phyloP scores from a whole-genome alignment of 2,797 vertebrate genomes.

The Coilia nasus region DNA sequence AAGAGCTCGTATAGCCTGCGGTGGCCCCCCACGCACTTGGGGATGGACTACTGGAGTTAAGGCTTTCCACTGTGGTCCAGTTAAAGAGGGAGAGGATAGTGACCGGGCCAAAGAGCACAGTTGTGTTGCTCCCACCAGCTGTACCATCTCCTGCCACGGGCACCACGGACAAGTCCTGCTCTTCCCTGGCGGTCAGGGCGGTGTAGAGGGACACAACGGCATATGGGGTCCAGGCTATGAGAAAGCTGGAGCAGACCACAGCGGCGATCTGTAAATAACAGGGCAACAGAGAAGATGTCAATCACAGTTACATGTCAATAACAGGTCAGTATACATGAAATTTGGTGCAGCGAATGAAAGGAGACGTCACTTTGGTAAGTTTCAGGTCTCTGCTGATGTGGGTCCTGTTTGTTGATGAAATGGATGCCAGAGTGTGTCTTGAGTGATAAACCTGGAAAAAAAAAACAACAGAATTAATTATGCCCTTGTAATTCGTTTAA shows the following conservation, averaged over 20 bases:
- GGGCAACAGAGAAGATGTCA: not conserved
- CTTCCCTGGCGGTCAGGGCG: constrained; percentile 53
- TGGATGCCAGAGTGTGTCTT: constrained; percentile 57
- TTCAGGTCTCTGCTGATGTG: constrained; percentile 61
- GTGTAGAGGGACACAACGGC: constrained; percentile 63
- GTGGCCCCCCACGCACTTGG: constrained; percentile 34
- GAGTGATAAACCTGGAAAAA: constrained; percentile 60
- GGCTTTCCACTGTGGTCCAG: constrained; percentile 55
- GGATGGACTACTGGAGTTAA: constrained; percentile 18
- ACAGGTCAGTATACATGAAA: not conserved
- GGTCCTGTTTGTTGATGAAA: constrained; percentile 57
- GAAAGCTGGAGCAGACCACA: constrained; percentile 63
- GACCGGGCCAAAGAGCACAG: constrained; percentile 29
- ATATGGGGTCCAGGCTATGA: constrained; percentile 67
- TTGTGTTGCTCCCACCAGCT: not conserved
- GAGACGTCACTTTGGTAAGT: constrained; percentile 60
- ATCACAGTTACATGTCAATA: not conserved
- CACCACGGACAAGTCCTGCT: constrained; percentile 19
- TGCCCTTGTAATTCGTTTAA: too few relatives aligned
- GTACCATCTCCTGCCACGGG: not conserved
- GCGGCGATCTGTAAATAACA: constrained; percentile 57
- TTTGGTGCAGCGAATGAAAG: not conserved
- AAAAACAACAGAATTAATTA: not conserved
- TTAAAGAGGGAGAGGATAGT: constrained; percentile 49
- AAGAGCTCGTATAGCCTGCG: constrained; percentile 12